Percentiles rank a stretch among this genome's conserved stretches.
phyloP scores from a whole-genome alignment of 2,888 invertebrate species.

The Venusia cambrica region DNA sequence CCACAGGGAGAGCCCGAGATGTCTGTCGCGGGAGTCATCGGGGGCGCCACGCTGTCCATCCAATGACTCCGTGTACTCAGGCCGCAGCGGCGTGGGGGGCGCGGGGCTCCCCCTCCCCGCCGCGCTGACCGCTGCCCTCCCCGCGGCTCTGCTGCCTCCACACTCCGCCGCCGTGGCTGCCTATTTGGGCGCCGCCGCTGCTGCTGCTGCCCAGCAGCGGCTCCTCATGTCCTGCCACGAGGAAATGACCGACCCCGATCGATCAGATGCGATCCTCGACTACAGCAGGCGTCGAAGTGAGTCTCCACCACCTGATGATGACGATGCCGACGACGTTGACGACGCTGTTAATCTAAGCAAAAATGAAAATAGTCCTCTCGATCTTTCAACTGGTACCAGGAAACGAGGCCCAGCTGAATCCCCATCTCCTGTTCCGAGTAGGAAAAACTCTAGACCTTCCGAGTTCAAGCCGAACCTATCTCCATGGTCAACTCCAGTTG shows the following conservation, averaged over 20 bases:
- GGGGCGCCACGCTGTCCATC: constrained; percentile 88
- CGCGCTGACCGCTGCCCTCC: constrained; percentile 84
- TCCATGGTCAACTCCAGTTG: constrained; percentile 90
- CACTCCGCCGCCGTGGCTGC: constrained; percentile 92
- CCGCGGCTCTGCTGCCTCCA: constrained; percentile 87
- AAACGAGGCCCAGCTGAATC: constrained; percentile 86
- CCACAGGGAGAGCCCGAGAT: constrained; percentile 91
- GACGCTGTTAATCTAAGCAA: constrained; percentile 88
- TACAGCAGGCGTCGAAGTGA: constrained; percentile 88
- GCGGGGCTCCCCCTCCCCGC: constrained; percentile 73
- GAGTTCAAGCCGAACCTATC: constrained; percentile 87
- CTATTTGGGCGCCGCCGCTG: constrained; percentile 87
- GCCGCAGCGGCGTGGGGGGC: constrained; percentile 81
- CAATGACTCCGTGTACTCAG: constrained; percentile 88
- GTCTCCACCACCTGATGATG: constrained; percentile 66
- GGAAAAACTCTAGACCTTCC: constrained; percentile 84
- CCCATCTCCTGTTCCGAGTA: constrained; percentile 81
- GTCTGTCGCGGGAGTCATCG: constrained; percentile 90
- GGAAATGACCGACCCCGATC: constrained; percentile 83
- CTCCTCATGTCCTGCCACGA: constrained; percentile 89
- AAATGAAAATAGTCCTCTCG: constrained; percentile 87
- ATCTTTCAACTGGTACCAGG: constrained; percentile 88
- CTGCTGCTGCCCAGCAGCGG: constrained; percentile 88
- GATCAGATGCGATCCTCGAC: constrained; percentile 86
- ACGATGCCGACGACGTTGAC: constrained; percentile 78